Evolutionary conservation across 2,113 vertebrate genomes (phyloP).

Genomic region (Cromileptes altivelis): DNA sequence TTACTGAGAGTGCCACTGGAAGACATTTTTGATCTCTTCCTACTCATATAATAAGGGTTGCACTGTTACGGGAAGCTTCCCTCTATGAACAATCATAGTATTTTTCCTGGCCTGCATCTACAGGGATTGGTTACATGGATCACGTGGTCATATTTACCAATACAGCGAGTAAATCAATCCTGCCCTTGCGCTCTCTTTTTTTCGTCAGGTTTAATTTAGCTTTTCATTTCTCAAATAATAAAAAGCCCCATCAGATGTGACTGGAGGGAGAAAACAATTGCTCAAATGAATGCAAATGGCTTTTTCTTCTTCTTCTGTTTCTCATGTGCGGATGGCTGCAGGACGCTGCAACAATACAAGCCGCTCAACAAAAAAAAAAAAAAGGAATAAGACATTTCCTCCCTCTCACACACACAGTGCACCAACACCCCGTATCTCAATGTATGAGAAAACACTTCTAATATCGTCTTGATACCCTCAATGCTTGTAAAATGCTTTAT

Average conservation of each 20-base stretch:
- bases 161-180: slow-evolving; percentile 99
- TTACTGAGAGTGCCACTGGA: slow-evolving; percentile 96
- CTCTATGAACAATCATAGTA: slow-evolving; percentile 96
- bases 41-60: slow-evolving; percentile 94
- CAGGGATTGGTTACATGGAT: slow-evolving; percentile 98
- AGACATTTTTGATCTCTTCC: slow-evolving; percentile 95
- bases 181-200: slow-evolving; percentile 78
- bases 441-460: slow-evolving; percentile 76
- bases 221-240: slow-evolving; percentile 73
- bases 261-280: slow-evolving; percentile 21
- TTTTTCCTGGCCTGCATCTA: slow-evolving; percentile 96
- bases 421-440: slow-evolving; percentile 63
- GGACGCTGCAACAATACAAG: slow-evolving; percentile 59
- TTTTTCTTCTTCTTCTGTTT: neutral
- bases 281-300: slow-evolving; percentile 25
- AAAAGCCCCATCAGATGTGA: slow-evolving; percentile 52
- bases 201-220: slow-evolving; percentile 74
- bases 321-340: slow-evolving; percentile 25
- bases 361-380: neutral
- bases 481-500: slow-evolving; percentile 86
- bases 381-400: slow-evolving; percentile 1
- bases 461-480: slow-evolving; percentile 78
- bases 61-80: slow-evolving; percentile 95
- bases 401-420: slow-evolving; percentile 65
- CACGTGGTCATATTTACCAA: slow-evolving; percentile 99